Conservation (phyloP, 1,140 invertebrate species). For the Phenacoccus solenopsis region DNA sequence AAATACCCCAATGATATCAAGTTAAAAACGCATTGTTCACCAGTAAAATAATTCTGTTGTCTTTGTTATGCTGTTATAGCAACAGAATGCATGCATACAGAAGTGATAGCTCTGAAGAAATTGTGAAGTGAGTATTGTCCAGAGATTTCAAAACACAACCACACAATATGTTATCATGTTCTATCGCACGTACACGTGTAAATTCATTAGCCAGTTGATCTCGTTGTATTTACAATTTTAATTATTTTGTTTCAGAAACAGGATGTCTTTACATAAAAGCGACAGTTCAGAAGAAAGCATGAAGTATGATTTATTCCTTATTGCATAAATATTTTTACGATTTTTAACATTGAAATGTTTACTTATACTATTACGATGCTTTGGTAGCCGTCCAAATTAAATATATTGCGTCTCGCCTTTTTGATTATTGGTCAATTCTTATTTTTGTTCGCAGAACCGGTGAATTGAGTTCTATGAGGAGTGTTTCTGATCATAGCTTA, state of each 20-base stretch:
- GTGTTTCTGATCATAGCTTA: constrained; percentile 34
- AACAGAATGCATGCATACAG: background rate
- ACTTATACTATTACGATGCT: background rate
- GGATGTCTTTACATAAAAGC: background rate
- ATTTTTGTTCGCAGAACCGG: background rate
- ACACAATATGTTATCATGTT: background rate
- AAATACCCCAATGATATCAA: too few species aligned
- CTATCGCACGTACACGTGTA: too few species aligned
- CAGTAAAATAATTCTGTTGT: too few species aligned
- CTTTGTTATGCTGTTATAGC: background rate
- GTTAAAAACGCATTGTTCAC: too few species aligned
- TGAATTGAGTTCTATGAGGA: constrained; percentile 19
- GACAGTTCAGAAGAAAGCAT: background rate
- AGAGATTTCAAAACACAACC: too few species aligned
- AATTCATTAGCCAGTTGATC: background rate
- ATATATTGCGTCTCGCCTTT: background rate
- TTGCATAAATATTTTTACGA: background rate
- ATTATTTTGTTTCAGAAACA: background rate
- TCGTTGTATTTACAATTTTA: background rate
- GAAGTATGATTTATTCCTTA: background rate
- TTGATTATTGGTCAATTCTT: background rate
- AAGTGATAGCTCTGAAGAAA: background rate
- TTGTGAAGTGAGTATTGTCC: background rate
- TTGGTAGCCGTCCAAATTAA: background rate
- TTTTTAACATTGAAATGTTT: background rate